These are phyloP conservation scores for Embidobia sp. DNA, from an alignment of 2,888 invertebrate genomes.

Conservation along the genomic window DNA sequence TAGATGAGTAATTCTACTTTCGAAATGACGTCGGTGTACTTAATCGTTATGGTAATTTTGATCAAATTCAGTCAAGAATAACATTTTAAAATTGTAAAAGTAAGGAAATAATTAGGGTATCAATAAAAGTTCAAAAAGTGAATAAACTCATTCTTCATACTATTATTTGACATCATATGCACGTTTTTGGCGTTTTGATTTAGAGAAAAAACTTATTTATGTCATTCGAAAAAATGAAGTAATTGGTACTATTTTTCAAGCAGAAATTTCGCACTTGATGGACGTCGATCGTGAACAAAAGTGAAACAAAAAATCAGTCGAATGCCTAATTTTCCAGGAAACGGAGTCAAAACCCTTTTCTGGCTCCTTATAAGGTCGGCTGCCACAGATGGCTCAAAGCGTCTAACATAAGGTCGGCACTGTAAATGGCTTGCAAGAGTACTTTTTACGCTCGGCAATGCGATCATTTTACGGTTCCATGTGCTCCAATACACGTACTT, in stretches of 20 bases:
- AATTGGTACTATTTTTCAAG: not conserved
- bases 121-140: no score
- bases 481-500: conserved; percentile 29
- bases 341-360: conserved; percentile 57
- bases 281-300: not conserved
- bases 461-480: conserved; percentile 57
- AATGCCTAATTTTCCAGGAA: conserved; percentile 60
- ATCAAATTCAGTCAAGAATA: no score
- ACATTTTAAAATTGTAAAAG: no score
- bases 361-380: conserved; percentile 61
- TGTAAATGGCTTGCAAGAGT: conserved; percentile 62
- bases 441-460: conserved; percentile 53
- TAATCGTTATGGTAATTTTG: no score
- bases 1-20: no score
- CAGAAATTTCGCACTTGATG: not conserved
- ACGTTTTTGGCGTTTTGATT: no score
- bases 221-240: not conserved
- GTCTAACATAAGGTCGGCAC: conserved; percentile 55
- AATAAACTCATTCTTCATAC: no score
- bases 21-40: no score
- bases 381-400: conserved; percentile 59
- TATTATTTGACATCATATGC: no score
- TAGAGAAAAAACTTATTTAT: no score
- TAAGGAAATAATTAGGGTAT: no score
- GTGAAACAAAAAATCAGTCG: not conserved